These are phyloP conservation scores for Pseudochirops cupreus DNA, from an alignment of 2,797 vertebrate genomes.

Conservation along the genomic window DNA sequence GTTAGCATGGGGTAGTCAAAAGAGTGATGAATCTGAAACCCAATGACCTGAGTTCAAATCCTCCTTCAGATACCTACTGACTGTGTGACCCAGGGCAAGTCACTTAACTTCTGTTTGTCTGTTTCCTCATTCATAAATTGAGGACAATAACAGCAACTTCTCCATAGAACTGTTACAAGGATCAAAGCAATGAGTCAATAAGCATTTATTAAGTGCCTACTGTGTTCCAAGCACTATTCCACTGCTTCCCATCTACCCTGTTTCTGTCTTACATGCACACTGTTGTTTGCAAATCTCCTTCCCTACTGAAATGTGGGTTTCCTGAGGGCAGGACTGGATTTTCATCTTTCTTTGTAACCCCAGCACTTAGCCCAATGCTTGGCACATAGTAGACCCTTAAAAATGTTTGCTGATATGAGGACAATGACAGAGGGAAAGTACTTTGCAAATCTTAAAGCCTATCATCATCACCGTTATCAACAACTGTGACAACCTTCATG, in stretches of 20 bases:
- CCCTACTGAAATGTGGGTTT: neutral
- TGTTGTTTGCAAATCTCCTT: neutral
- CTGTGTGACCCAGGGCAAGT: neutral
- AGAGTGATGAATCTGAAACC: neutral
- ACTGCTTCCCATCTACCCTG: neutral
- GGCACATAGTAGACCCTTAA: too few species aligned
- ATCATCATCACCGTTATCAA: too few species aligned
- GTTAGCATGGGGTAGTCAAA: neutral
- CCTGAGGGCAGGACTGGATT: neutral
- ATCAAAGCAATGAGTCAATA: neutral
- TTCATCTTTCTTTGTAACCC: too few species aligned
- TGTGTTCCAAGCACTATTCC: neutral
- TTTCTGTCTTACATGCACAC: neutral
- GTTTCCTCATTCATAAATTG: constrained; percentile 22
- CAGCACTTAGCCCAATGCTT: too few species aligned
- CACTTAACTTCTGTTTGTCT: neutral
- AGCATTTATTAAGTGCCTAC: neutral
- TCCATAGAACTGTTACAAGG: neutral
- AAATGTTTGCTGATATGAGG: too few species aligned
- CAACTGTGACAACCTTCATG: neutral
- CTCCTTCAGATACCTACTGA: neutral
- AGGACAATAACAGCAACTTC: neutral
- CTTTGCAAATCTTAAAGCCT: too few species aligned
- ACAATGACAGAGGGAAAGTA: too few species aligned
- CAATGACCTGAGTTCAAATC: neutral